Conservation (phyloP, 2,797 vertebrate genomes). For the Neosilurus mollespiculum region DNA sequence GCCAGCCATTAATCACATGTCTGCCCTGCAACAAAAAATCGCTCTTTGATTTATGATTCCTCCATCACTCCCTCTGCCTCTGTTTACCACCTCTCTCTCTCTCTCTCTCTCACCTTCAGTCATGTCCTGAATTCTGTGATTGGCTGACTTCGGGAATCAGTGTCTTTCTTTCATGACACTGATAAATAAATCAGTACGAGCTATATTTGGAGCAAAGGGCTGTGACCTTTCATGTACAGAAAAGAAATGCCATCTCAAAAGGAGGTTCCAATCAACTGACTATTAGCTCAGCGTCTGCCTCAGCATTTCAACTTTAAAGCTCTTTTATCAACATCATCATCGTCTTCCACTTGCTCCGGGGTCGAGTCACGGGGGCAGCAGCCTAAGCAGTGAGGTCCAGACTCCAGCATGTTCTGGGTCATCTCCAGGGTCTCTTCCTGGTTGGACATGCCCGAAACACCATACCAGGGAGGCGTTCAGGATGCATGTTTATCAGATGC, state of each 20-base stretch:
- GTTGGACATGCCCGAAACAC: no score
- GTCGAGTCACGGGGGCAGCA: no score
- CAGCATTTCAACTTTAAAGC: no score
- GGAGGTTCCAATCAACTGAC: neutral
- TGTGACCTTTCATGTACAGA: constrained; percentile 52
- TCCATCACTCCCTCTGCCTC: constrained; percentile 48
- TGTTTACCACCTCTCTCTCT: constrained; percentile 13
- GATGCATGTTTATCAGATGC: no score
- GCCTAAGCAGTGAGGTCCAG: no score
- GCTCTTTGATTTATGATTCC: constrained; percentile 75
- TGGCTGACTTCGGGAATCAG: constrained; percentile 62
- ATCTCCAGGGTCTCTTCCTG: no score
- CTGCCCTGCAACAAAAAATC: constrained; percentile 71
- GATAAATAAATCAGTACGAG: constrained; percentile 65
- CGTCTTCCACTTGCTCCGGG: no score
- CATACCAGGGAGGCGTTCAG: no score
- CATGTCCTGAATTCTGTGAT: constrained; percentile 60
- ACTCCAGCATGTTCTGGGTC: no score
- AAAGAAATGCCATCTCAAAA: constrained; percentile 35
- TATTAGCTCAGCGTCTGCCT: neutral
- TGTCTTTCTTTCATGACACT: constrained; percentile 58
- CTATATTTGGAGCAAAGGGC: neutral
- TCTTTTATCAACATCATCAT: no score
- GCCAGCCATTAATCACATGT: constrained; percentile 76
- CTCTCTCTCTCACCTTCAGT: constrained; percentile 36